Percentiles rank a stretch among this genome's conserved stretches.
Evolutionary conservation across 30 jellyfish, hydroid and myxozoan species (phyloP).

Genomic region (Aurelia aurita complex sp. Pacific): DNA sequence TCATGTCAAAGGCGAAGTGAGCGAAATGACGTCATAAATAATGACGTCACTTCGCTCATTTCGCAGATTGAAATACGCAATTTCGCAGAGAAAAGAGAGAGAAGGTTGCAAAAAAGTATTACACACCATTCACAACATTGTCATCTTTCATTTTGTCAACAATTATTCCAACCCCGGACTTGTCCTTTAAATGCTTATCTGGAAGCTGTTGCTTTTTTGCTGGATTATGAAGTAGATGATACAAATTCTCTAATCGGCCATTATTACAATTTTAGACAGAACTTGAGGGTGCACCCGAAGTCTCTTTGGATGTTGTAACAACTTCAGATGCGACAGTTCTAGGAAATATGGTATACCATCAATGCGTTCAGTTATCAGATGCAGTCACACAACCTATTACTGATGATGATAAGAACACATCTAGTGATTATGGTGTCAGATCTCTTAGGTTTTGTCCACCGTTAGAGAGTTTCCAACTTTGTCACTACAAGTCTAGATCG

Average conservation of each 20-base stretch:
- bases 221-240: neutral
- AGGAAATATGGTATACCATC: conserved; percentile 74
- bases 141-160: too few relatives aligned
- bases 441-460: conserved; percentile 91
- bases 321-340: conserved; percentile 53
- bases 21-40: too few relatives aligned
- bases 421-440: conserved; percentile 55
- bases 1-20: too few relatives aligned
- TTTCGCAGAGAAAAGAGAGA: too few relatives aligned
- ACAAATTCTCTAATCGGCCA: neutral
- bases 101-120: too few relatives aligned
- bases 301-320: conserved; percentile 71
- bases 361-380: conserved; percentile 82
- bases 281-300: conserved; percentile 96
- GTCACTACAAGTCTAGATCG: conserved; percentile 63
- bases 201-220: too few relatives aligned
- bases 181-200: too few relatives aligned
- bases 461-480: conserved; percentile 52
- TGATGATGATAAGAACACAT: conserved; percentile 42
- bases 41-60: too few relatives aligned
- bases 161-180: too few relatives aligned
- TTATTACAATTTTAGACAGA: conserved; percentile 71
- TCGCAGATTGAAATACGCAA: too few relatives aligned
- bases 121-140: too few relatives aligned
- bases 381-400: conserved; percentile 56